Percentiles rank a stretch among this genome's conserved stretches.
Evolutionary conservation across 1,140 invertebrate species (phyloP).

Genomic region (Harpegnathos saltator): DNA sequence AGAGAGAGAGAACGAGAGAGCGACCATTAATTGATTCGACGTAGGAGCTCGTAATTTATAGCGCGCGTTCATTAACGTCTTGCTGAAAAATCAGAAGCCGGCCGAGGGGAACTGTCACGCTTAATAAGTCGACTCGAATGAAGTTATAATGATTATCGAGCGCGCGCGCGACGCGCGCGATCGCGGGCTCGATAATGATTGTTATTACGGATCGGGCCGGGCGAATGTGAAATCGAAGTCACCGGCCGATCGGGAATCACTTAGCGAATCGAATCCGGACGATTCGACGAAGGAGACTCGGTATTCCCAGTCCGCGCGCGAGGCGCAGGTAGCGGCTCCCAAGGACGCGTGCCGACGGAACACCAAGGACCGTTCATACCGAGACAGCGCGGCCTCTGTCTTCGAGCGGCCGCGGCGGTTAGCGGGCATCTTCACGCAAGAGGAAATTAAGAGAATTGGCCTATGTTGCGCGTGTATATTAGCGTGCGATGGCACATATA

Average conservation of each 20-base stretch:
- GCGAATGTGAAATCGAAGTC: neutral
- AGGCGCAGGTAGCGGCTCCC: slow-evolving; percentile 23
- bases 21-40: slow-evolving; percentile 12
- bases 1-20: neutral
- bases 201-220: neutral
- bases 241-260: neutral
- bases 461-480: slow-evolving; percentile 48
- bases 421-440: slow-evolving; percentile 47
- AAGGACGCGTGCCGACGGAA: slow-evolving; percentile 15
- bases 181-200: neutral
- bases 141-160: neutral
- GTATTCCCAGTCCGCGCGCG: slow-evolving; percentile 19
- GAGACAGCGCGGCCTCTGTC: slow-evolving; percentile 39
- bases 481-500: slow-evolving; percentile 23
- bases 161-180: neutral
- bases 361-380: slow-evolving; percentile 28
- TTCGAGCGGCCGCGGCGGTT: slow-evolving; percentile 8
- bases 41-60: slow-evolving; percentile 23
- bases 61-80: slow-evolving; percentile 16
- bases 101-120: neutral
- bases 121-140: slow-evolving; percentile 14
- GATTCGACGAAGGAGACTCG: slow-evolving; percentile 30
- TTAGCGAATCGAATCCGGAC: neutral
- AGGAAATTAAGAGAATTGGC: slow-evolving; percentile 53
- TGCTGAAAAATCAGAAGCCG: neutral